Percentiles rank a stretch among this genome's conserved stretches.
phyloP scores from a whole-genome alignment of 2,113 vertebrate genomes.

The Ctenodactylus gundi region DNA sequence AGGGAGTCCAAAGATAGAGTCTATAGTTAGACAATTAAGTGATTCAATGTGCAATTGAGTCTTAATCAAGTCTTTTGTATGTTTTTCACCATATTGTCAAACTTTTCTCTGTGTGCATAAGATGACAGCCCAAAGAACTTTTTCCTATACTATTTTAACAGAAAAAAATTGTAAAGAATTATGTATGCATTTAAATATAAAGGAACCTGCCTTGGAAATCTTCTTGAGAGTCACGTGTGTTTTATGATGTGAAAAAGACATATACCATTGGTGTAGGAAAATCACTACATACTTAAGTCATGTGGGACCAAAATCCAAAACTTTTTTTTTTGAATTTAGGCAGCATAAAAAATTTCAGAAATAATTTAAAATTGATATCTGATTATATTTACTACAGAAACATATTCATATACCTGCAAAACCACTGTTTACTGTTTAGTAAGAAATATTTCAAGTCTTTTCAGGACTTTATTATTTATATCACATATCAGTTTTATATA shows the following conservation, averaged over 20 bases:
- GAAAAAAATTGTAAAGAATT: not conserved
- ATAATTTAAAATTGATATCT: too few species aligned
- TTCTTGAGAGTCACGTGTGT: not conserved
- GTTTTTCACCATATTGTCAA: not conserved
- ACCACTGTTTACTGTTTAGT: not conserved
- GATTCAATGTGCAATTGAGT: not conserved
- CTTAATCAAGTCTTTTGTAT: too few species aligned
- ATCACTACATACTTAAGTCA: too few species aligned
- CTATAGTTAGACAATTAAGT: not conserved
- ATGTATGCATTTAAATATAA: not conserved
- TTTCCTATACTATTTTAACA: not conserved
- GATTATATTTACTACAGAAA: not conserved
- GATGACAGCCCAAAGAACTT: not conserved
- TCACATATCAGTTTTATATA: not conserved
- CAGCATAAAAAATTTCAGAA: not conserved
- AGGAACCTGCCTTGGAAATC: not conserved
- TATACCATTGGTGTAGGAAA: not conserved
- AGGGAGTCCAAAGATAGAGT: not conserved
- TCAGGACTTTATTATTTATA: not conserved
- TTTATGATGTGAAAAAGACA: not conserved
- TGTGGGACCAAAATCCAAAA: too few species aligned
- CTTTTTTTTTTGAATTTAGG: not conserved
- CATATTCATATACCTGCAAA: not conserved
- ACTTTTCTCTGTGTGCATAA: not conserved
- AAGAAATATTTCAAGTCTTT: not conserved